Percentiles rank a stretch among this genome's conserved stretches.
Evolutionary conservation across 1,140 invertebrate genomes (phyloP).

Genomic region (Apis dorsata): DNA sequence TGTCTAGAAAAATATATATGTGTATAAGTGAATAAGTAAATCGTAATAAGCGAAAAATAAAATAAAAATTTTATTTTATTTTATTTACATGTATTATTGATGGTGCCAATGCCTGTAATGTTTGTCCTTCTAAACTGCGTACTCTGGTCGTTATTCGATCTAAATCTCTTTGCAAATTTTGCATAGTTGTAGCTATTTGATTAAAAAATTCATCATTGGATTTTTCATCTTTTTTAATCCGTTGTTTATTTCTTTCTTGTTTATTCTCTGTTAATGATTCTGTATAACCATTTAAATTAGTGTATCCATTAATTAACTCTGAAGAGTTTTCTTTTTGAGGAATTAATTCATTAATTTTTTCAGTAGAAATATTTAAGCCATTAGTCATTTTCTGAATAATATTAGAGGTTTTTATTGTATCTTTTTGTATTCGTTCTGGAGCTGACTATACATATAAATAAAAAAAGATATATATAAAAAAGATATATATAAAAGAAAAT

Average conservation of each 20-base stretch:
- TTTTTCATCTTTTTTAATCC: conserved; percentile 71
- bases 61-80: conserved; percentile 27
- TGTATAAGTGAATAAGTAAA: neutral
- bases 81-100: conserved; percentile 46
- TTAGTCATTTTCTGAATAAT: conserved; percentile 56
- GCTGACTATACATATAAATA: conserved; percentile 65
- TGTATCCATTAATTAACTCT: conserved; percentile 71
- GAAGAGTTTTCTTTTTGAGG: conserved; percentile 53
- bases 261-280: conserved; percentile 52
- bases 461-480: neutral
- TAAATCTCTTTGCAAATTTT: conserved; percentile 76
- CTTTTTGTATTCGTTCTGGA: conserved; percentile 73
- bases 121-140: conserved; percentile 73
- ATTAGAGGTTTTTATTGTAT: conserved; percentile 66
- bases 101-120: conserved; percentile 63
- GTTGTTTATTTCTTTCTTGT: conserved; percentile 69
- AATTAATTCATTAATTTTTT: conserved; percentile 48
- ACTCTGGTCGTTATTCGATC: conserved; percentile 76
- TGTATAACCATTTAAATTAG: conserved; percentile 46
- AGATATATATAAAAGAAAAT: conserved; percentile 40
- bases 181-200: conserved; percentile 73
- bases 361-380: conserved; percentile 44
- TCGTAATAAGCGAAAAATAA: neutral
- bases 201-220: conserved; percentile 70
- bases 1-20: conserved; percentile 50